Conservation (phyloP, 1,140 invertebrate species). For the Macrocentrus cingulum region DNA sequence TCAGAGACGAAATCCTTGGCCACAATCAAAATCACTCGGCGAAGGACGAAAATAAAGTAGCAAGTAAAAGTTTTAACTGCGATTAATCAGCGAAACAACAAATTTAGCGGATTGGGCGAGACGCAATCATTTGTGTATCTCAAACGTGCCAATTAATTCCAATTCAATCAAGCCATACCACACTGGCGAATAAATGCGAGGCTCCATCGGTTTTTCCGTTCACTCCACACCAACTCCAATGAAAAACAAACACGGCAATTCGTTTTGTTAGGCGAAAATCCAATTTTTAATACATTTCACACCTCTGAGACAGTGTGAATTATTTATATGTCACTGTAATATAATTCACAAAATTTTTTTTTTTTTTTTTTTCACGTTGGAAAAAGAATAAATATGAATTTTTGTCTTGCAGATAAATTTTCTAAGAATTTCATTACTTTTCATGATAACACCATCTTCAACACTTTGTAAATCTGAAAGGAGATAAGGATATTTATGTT, state of each 20-base stretch:
- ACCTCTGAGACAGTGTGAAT: too few species aligned
- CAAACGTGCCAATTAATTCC: not conserved
- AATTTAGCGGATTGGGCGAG: not conserved
- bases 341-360: too few species aligned
- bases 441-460: too few species aligned
- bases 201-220: constrained; percentile 2
- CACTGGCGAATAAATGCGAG: not conserved
- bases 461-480: too few species aligned
- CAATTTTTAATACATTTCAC: too few species aligned
- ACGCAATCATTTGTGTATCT: not conserved
- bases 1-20: not conserved
- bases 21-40: not conserved
- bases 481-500: too few species aligned
- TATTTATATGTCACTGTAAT: too few species aligned
- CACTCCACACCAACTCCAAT: not conserved
- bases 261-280: not conserved
- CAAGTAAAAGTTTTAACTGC: not conserved
- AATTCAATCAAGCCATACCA: constrained; percentile 8
- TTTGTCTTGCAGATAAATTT: too few species aligned
- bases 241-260: not conserved
- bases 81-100: not conserved
- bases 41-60: not conserved
- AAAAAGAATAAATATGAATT: too few species aligned
- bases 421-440: too few species aligned
- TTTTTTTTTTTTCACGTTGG: too few species aligned